Conservation (phyloP, 2,797 vertebrate genomes). For the Coluber constrictor region DNA sequence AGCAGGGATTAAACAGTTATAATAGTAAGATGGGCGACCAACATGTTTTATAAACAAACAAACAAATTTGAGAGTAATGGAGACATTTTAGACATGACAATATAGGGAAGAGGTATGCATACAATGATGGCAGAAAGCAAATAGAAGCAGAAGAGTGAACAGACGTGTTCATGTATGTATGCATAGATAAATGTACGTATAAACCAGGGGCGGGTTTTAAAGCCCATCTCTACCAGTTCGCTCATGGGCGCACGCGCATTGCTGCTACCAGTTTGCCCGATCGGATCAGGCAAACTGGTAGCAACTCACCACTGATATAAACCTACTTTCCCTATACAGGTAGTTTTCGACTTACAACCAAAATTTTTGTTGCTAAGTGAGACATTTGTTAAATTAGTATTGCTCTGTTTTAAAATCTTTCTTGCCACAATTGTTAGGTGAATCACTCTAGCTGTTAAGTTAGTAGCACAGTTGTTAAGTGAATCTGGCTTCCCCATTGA, state of each 20-base stretch:
- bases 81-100: not conserved
- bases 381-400: not conserved
- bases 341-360: not conserved
- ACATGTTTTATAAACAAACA: not conserved
- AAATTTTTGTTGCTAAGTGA: not conserved
- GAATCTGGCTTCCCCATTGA: not conserved
- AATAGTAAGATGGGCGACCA: not conserved
- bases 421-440: not conserved
- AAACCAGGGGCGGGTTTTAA: not conserved
- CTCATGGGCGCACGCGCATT: too few species aligned
- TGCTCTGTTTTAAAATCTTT: not conserved
- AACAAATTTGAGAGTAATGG: not conserved
- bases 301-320: not conserved
- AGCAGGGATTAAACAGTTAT: not conserved
- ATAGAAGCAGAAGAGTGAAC: not conserved
- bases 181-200: not conserved
- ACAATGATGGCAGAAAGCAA: not conserved
- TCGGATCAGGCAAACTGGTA: too few species aligned
- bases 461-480: not conserved
- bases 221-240: too few species aligned
- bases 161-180: not conserved
- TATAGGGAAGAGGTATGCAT: fast-evolving
- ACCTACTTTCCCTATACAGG: not conserved
- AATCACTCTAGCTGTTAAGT: not conserved
- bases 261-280: too few species aligned